Conservation (phyloP, 2,888 invertebrate species). For the Linnaemya tessellans region DNA sequence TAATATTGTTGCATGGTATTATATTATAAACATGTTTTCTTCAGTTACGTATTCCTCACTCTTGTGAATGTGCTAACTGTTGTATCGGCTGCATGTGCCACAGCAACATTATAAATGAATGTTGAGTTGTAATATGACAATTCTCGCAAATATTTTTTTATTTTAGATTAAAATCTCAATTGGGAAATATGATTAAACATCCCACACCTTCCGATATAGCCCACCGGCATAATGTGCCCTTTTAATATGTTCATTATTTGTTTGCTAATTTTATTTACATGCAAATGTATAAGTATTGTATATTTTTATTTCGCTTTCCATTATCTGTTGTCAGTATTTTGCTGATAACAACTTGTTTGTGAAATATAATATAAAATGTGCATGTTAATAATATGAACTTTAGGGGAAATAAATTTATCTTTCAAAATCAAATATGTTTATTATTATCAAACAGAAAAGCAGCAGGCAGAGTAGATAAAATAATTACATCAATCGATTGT, state of each 20-base stretch:
- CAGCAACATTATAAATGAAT: too few relatives aligned
- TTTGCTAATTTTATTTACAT: conserved; percentile 3
- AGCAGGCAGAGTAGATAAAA: background rate
- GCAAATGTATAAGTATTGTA: background rate
- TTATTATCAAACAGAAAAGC: background rate
- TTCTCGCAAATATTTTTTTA: too few relatives aligned
- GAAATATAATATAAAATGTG: conserved; percentile 31
- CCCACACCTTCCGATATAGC: background rate
- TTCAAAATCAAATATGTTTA: background rate
- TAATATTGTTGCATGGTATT: too few relatives aligned
- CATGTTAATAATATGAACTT: background rate
- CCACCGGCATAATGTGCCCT: background rate
- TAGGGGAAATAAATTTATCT: background rate
- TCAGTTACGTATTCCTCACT: too few relatives aligned
- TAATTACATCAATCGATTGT: background rate
- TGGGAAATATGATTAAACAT: background rate
- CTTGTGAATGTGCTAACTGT: too few relatives aligned
- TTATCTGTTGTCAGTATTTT: conserved; percentile 47
- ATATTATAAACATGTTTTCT: too few relatives aligned
- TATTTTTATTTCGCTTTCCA: conserved; percentile 19
- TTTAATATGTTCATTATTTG: conserved; percentile 28
- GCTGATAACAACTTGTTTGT: conserved; percentile 29
- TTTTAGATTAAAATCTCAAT: background rate
- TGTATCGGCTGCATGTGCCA: too few relatives aligned
- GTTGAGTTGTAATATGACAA: too few relatives aligned